Evolutionary conservation across 2,888 invertebrate genomes (phyloP).

Genomic region (Lithodes maja): DNA sequence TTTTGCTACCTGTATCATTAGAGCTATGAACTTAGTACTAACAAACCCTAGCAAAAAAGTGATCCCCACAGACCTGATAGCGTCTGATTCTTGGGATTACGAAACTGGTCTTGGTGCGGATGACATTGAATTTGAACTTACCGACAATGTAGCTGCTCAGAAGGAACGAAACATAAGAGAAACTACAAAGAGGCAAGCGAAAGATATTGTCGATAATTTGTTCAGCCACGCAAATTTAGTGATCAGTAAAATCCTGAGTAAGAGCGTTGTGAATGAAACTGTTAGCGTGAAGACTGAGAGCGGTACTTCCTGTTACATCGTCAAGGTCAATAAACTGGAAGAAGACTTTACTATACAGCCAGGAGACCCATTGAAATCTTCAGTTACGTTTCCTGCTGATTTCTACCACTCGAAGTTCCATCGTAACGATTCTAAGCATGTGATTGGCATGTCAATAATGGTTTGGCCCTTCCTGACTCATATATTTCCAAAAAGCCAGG

Average conservation of each 20-base stretch:
- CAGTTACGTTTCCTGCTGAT: conserved; percentile 37
- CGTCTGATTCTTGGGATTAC: conserved; percentile 40
- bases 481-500: conserved; percentile 29
- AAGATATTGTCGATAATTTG: conserved; percentile 39
- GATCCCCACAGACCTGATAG: conserved; percentile 32
- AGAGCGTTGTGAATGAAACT: conserved; percentile 41
- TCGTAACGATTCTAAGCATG: conserved; percentile 31
- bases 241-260: conserved; percentile 16
- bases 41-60: conserved; percentile 20
- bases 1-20: conserved; percentile 32
- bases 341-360: conserved; percentile 29
- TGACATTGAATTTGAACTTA: conserved; percentile 6
- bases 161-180: conserved; percentile 37
- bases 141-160: conserved; percentile 12
- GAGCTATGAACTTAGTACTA: conserved; percentile 47
- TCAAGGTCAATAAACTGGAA: conserved; percentile 42
- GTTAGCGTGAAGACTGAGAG: conserved; percentile 25
- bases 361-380: conserved; percentile 23
- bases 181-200: conserved; percentile 42
- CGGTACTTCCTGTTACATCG: conserved; percentile 48
- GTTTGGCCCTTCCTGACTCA: conserved; percentile 63
- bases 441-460: conserved; percentile 36
- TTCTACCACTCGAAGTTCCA: conserved; percentile 50
- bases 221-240: conserved; percentile 35
- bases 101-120: conserved; percentile 34